Base-by-base conservation (phyloP, 2,888 invertebrate species). In the Amphipyra berbera region DNA sequence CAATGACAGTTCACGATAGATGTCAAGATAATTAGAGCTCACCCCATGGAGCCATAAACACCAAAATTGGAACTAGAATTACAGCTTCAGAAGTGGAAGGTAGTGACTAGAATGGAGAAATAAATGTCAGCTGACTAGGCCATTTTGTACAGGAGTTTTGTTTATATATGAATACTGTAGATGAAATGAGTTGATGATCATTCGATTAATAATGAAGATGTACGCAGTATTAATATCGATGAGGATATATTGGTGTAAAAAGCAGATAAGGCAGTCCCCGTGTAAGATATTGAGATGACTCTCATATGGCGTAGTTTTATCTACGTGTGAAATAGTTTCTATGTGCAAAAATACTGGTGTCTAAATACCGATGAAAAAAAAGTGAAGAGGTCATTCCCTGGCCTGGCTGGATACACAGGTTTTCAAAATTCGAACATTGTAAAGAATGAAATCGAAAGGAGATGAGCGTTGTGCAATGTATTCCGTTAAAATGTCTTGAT, bases 341-440 rank as follows among this genome's bases (percentile, higher is more conserved):
- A 40, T 14, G 52, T 58, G 58, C 21, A 52, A 47, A 74, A 72
- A 64, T 68, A 58, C 55, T 52, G 48, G 63, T 58, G 58, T 65
- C 27, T 53, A 49, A 42, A 62, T 54, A 76, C 38, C 40, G 46
- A 21, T 74, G 40, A 38, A 68, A 48, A 49, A 21, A 61, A 63
- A 62, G 30, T 64, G 55, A 82, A 78, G 78, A 86, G 79, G 83
- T 85, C 84, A 79, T 82, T 77, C 63, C 75, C 73, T 75, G 69
- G 79, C 72, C 61, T 76, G 73, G 61, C 47, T 45, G 52, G 37
- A 50, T 50, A 1, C 38, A 21, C 35, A 44, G 45, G 40, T 41
- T 44, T 52, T 30, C 57, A 14, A 59, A 68, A 57, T 46, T 59
- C 14, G 38, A 53, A 73, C 7, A 35, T 67, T 42, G 44, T 55